Conservation (phyloP, 2,888 invertebrate genomes). For the Hirtodrosophila trivittata region DNA sequence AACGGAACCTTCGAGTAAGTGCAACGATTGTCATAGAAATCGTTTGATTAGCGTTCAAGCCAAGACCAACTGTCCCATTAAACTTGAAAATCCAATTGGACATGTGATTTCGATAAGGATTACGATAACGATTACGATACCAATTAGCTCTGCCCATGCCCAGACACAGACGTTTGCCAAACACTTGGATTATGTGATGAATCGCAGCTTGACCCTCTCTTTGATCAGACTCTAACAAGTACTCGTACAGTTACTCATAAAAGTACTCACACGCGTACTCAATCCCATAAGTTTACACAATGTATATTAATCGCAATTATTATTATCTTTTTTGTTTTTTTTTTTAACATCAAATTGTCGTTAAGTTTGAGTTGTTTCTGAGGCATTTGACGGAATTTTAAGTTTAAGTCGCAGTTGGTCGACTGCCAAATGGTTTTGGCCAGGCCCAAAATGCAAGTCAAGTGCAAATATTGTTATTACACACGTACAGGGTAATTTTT, state of each 20-base stretch:
- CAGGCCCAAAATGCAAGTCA: constrained; percentile 44
- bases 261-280: too few species aligned
- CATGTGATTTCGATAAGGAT: constrained; percentile 7
- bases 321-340: background rate
- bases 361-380: constrained; percentile 1
- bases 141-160: too few species aligned
- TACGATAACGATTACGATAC: constrained; percentile 16
- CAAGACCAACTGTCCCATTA: constrained; percentile 68
- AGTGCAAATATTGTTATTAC: constrained; percentile 43
- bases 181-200: constrained; percentile 26
- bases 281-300: constrained; percentile 10
- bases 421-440: constrained; percentile 7
- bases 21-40: constrained; percentile 68
- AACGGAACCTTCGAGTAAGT: constrained; percentile 39
- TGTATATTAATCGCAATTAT: constrained; percentile 10
- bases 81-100: constrained; percentile 57
- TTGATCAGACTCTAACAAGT: too few species aligned
- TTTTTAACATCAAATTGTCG: constrained; percentile 10
- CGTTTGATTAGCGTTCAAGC: constrained; percentile 54
- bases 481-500: constrained; percentile 12
- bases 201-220: constrained; percentile 1
- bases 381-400: background rate
- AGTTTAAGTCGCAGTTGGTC: background rate
- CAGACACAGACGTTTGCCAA: constrained; percentile 9
- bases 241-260: too few species aligned